phyloP scores from a whole-genome alignment of 1,140 invertebrate genomes.

The Trichoplusia ni region DNA sequence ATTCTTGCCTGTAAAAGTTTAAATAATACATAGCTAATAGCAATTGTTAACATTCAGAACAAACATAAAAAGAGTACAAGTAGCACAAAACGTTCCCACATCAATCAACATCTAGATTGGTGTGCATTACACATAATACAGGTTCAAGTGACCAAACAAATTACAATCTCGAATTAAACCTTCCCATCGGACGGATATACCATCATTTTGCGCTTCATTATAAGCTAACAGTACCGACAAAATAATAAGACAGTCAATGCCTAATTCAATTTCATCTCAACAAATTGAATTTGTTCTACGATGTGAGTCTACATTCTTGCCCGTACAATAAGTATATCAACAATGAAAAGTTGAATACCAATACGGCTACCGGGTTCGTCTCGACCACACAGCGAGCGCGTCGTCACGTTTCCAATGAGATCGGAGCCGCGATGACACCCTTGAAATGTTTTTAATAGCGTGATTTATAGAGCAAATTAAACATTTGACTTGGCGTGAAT shows the following conservation, averaged over 20 bases:
- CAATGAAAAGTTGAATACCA: constrained; percentile 52
- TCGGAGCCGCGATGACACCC: constrained; percentile 75
- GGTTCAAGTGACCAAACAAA: constrained; percentile 11
- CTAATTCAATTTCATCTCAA: constrained; percentile 66
- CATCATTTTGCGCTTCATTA: constrained; percentile 27
- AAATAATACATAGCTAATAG: neutral
- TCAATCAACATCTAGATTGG: constrained; percentile 6
- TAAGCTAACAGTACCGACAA: constrained; percentile 12
- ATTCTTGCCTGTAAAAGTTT: too few species aligned
- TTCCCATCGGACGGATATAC: neutral
- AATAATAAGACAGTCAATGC: constrained; percentile 36
- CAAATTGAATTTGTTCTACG: constrained; percentile 69
- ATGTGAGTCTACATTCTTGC: constrained; percentile 36
- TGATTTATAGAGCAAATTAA: constrained; percentile 81
- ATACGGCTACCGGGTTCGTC: constrained; percentile 30
- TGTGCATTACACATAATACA: neutral
- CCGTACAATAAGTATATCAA: constrained; percentile 48
- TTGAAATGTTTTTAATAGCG: constrained; percentile 80
- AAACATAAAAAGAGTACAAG: constrained; percentile 11
- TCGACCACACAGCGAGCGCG: constrained; percentile 63
- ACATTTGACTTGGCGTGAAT: constrained; percentile 81
- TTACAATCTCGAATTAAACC: neutral
- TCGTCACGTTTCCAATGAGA: constrained; percentile 76
- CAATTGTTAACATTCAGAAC: neutral
- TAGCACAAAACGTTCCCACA: constrained; percentile 8